These are phyloP conservation scores for Lampropteryx suffumata DNA, from an alignment of 2,888 invertebrate species.

Conservation along the genomic window DNA sequence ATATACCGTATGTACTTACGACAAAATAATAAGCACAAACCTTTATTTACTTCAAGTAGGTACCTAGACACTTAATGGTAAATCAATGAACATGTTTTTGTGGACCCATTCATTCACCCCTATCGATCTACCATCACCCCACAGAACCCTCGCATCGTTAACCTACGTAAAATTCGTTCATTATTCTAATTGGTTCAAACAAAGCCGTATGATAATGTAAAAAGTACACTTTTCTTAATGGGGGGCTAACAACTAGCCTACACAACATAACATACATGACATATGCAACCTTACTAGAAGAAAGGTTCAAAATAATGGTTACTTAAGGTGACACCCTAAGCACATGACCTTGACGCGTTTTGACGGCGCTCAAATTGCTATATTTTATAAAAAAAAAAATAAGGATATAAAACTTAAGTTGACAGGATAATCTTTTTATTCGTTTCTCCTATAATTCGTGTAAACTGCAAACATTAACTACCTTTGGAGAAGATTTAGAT, in stretches of 20 bases:
- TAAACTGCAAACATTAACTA: no score
- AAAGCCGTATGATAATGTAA: slow-evolving; percentile 12
- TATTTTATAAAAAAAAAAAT: no score
- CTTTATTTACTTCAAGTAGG: slow-evolving; percentile 9
- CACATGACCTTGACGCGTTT: no score
- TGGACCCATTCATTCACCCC: slow-evolving; percentile 18
- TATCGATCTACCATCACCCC: slow-evolving; percentile 13
- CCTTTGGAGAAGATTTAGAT: no score
- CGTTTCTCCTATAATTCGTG: no score
- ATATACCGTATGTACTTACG: no score
- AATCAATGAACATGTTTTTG: slow-evolving; percentile 21
- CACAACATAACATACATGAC: no score
- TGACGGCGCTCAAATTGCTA: no score
- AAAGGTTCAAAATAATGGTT: not conserved
- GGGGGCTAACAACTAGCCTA: slow-evolving; percentile 3
- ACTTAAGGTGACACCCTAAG: no score
- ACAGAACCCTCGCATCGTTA: slow-evolving; percentile 11
- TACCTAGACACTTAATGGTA: slow-evolving; percentile 13
- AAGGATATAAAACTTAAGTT: no score
- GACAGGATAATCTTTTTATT: no score
- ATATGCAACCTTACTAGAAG: slow-evolving; percentile 4
- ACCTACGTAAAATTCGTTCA: slow-evolving; percentile 1
- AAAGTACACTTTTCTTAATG: slow-evolving; percentile 11
- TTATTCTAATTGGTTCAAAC: slow-evolving; percentile 22
- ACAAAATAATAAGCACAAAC: slow-evolving; percentile 4